These are phyloP conservation scores for Pseudochromis fuscus DNA, from an alignment of 2,797 vertebrate genomes.

Conservation along the genomic window DNA sequence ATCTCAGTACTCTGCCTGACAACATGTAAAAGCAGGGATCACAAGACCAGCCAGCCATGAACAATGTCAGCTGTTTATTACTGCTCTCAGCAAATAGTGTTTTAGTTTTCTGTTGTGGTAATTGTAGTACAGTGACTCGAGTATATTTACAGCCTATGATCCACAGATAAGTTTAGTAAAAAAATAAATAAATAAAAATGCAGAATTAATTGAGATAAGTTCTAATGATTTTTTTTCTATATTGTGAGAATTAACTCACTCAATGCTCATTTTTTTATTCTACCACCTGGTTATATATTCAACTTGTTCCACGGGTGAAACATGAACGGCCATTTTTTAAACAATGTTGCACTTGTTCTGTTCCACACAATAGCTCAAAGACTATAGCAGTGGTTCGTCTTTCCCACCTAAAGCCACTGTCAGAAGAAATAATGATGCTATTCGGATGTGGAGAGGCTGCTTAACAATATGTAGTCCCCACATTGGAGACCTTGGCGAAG, in stretches of 20 bases:
- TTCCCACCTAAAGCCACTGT: slow-evolving; percentile 5
- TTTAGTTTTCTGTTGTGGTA: too few relatives aligned
- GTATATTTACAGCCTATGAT: slow-evolving; percentile 27
- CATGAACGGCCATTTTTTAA: slow-evolving; percentile 35
- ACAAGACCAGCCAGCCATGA: slow-evolving; percentile 20
- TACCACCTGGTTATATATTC: slow-evolving; percentile 17
- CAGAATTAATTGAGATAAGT: slow-evolving; percentile 8
- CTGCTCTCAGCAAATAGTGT: slow-evolving; percentile 3
- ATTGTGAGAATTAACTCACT: slow-evolving; percentile 8
- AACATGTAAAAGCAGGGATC: slow-evolving; percentile 22
- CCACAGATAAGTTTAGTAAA: slow-evolving; percentile 15
- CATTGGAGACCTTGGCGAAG: slow-evolving; percentile 37
- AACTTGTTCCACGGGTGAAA: slow-evolving; percentile 14
- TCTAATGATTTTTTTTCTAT: too few relatives aligned
- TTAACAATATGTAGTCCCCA: slow-evolving; percentile 37
- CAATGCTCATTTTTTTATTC: slow-evolving; percentile 20
- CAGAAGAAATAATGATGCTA: slow-evolving; percentile 45
- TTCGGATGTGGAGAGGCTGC: slow-evolving; percentile 47
- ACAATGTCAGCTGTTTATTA: slow-evolving; percentile 37
- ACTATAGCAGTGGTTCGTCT: neutral
- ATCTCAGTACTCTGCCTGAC: neutral
- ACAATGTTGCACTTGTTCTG: slow-evolving; percentile 33
- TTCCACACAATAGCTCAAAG: slow-evolving; percentile 15
- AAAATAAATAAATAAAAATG: too few relatives aligned
- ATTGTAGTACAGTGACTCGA: too few relatives aligned